These are phyloP conservation scores for Pseudomyrmex cubaensis DNA, from an alignment of 1,140 invertebrate species.

Conservation along the genomic window DNA sequence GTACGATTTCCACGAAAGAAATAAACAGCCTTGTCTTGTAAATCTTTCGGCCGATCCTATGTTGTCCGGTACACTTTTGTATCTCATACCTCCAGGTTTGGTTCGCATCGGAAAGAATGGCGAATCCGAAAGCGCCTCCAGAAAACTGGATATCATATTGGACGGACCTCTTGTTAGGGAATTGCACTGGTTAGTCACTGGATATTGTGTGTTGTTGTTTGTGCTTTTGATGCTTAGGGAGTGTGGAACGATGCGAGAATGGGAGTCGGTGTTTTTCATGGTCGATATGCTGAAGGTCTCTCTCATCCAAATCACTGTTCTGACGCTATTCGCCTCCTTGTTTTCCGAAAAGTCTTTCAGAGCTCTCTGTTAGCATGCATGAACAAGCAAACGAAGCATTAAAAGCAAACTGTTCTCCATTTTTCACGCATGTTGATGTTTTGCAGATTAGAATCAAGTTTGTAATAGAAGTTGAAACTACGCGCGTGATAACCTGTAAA, in stretches of 20 bases:
- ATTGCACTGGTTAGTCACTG: conserved; percentile 87
- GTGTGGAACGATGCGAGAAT: neutral
- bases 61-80: conserved; percentile 89
- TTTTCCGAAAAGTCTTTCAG: neutral
- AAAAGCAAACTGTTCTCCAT: no score
- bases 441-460: no score
- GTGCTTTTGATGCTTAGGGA: neutral
- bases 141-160: conserved; percentile 86
- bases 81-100: conserved; percentile 86
- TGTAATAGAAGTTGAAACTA: no score
- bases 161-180: conserved; percentile 88
- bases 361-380: neutral
- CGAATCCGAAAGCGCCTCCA: conserved; percentile 64
- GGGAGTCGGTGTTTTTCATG: neutral
- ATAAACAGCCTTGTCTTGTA: conserved; percentile 86
- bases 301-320: neutral
- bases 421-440: no score
- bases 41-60: conserved; percentile 90
- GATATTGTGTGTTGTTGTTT: conserved; percentile 32
- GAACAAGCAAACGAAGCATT: no score
- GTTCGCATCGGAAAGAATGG: conserved; percentile 83
- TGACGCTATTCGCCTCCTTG: no score
- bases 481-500: neutral
- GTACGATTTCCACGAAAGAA: conserved; percentile 79
- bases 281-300: neutral